These are phyloP conservation scores for Physella acuta DNA, from an alignment of 1,140 invertebrate species.

Conservation along the genomic window DNA sequence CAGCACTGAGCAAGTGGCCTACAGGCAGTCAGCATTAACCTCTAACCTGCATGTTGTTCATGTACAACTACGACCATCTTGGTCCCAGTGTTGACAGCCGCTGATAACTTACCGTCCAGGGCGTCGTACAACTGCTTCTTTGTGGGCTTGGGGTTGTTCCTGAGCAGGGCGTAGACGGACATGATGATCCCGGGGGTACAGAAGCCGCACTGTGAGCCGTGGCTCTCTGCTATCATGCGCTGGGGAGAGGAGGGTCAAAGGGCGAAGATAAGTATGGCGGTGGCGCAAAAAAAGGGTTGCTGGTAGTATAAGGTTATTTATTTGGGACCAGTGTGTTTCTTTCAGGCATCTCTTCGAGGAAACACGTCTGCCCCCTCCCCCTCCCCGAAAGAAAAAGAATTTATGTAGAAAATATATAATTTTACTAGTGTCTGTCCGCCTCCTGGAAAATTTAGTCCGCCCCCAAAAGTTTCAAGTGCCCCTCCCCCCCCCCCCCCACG, in stretches of 20 bases:
- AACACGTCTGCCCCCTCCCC: too few species aligned
- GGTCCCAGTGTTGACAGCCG: background rate
- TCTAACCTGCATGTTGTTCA: background rate
- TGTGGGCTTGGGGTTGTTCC: conserved; percentile 50
- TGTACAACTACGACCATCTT: background rate
- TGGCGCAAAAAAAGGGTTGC: too few species aligned
- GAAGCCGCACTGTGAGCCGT: conserved; percentile 60
- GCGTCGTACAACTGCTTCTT: conserved; percentile 38
- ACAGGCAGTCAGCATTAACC: background rate
- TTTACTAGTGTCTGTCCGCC: too few species aligned
- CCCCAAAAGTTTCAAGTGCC: too few species aligned
- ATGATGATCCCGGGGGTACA: conserved; percentile 61
- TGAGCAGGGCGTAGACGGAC: conserved; percentile 58
- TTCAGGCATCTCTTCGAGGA: too few species aligned
- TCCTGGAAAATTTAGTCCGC: too few species aligned
- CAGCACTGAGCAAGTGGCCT: background rate
- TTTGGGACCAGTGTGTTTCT: too few species aligned
- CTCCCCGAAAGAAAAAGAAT: too few species aligned
- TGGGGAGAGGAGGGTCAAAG: background rate
- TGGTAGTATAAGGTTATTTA: too few species aligned
- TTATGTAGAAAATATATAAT: too few species aligned
- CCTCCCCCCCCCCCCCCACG: too few species aligned
- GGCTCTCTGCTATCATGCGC: conserved; percentile 46
- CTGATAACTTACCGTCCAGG: conserved; percentile 38
- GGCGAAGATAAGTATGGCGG: too few species aligned